Percentiles rank a stretch among this genome's conserved stretches.
Evolutionary conservation across 2,888 invertebrate genomes (phyloP).

Genomic region (Heliconius erato): DNA sequence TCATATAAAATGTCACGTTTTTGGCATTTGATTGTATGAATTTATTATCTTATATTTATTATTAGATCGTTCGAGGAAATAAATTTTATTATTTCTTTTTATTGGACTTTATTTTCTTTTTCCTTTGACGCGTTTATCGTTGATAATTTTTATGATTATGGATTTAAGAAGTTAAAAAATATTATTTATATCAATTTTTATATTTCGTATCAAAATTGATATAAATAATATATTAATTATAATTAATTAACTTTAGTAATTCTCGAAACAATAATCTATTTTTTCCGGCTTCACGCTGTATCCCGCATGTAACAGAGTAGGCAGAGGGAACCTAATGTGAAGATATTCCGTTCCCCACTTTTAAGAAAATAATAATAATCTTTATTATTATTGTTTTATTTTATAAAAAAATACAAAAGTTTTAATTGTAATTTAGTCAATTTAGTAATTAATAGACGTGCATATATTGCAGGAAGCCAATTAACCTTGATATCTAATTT

Average conservation of each 20-base stretch:
- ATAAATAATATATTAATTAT: no score
- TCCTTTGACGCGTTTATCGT: background rate
- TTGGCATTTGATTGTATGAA: conserved; percentile 45
- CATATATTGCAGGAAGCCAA: background rate
- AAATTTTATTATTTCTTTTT: background rate
- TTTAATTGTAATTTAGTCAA: background rate
- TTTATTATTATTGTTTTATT: no score
- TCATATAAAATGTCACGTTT: conserved; percentile 48
- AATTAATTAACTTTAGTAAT: no score
- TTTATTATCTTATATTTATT: conserved; percentile 14
- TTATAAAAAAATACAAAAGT: no score
- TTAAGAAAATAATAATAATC: no score
- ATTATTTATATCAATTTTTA: no score
- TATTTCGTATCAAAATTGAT: no score
- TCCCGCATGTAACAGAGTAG: no score
- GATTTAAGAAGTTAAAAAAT: background rate
- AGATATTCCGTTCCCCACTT: no score
- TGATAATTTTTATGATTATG: background rate
- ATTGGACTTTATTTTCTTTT: background rate
- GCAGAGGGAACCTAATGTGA: no score
- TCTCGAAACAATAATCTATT: background rate
- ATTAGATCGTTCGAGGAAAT: background rate
- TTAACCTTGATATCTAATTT: conserved; percentile 27
- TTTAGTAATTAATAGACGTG: background rate
- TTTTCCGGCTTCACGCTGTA: no score